Conservation (phyloP, 2,888 invertebrate species). For the Caradrina clavipalpis region DNA sequence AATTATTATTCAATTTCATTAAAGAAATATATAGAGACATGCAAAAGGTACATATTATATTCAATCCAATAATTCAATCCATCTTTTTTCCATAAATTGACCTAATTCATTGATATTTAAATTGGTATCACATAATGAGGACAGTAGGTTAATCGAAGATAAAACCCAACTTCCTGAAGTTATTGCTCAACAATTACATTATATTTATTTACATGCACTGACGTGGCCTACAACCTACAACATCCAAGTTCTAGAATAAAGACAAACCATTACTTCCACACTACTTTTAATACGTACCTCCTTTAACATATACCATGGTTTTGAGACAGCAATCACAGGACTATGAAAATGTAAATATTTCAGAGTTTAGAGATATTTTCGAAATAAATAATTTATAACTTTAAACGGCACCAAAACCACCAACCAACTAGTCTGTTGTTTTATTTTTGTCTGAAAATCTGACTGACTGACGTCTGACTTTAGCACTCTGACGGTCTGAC, state of each 20-base stretch:
- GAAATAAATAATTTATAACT: neutral
- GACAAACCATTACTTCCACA: neutral
- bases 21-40: neutral
- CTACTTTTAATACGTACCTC: slow-evolving; percentile 66
- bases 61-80: neutral
- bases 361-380: neutral
- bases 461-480: neutral
- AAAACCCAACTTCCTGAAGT: slow-evolving; percentile 45
- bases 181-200: slow-evolving; percentile 38
- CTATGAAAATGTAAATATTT: slow-evolving; percentile 7
- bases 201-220: slow-evolving; percentile 59
- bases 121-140: slow-evolving; percentile 16
- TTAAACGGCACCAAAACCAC: neutral
- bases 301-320: slow-evolving; percentile 78
- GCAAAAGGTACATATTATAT: neutral
- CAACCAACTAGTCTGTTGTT: neutral
- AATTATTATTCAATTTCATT: neutral
- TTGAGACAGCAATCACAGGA: slow-evolving; percentile 1
- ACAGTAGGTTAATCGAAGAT: slow-evolving; percentile 16
- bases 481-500: no score
- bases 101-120: neutral
- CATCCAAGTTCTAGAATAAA: slow-evolving; percentile 25
- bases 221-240: slow-evolving; percentile 71
- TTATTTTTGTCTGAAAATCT: neutral
- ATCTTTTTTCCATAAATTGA: neutral